Conservation (phyloP, 2,797 vertebrate genomes). For the Tinamus major region DNA sequence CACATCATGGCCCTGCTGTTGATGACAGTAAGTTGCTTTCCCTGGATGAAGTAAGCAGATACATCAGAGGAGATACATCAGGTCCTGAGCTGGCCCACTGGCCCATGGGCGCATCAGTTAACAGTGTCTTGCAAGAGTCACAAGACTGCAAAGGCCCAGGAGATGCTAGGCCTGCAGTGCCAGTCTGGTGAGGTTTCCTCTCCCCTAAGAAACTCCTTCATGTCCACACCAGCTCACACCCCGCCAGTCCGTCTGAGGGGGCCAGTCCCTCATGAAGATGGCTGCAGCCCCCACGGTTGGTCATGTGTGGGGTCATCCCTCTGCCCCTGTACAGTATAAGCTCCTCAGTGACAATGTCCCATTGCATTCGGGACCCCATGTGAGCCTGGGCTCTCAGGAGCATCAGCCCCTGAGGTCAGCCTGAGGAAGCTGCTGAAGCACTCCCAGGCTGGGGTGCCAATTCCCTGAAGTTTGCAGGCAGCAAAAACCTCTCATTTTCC, state of each 20-base stretch:
- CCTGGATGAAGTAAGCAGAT: not conserved
- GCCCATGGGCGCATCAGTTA: not conserved
- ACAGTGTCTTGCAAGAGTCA: not conserved
- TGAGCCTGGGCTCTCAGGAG: not conserved
- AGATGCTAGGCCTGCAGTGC: accelerated
- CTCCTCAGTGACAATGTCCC: not conserved
- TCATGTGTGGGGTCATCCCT: no score
- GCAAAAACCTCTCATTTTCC: not conserved
- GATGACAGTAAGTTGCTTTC: accelerated
- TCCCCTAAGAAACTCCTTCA: not conserved
- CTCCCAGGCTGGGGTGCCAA: not conserved
- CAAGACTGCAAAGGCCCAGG: not conserved
- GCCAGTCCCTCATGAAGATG: no score
- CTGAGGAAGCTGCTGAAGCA: not conserved
- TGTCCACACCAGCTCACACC: not conserved
- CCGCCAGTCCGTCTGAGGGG: not conserved
- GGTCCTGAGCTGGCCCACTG: not conserved
- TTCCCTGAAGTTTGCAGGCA: not conserved
- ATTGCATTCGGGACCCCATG: not conserved
- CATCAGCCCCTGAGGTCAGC: not conserved
- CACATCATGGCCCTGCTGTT: not conserved
- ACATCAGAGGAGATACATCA: not conserved
- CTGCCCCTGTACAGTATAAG: no score
- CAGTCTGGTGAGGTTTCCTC: not conserved
- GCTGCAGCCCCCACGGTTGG: no score